These are phyloP conservation scores for Sesamia nonagrioides DNA, from an alignment of 1,140 invertebrate genomes.

Conservation along the genomic window DNA sequence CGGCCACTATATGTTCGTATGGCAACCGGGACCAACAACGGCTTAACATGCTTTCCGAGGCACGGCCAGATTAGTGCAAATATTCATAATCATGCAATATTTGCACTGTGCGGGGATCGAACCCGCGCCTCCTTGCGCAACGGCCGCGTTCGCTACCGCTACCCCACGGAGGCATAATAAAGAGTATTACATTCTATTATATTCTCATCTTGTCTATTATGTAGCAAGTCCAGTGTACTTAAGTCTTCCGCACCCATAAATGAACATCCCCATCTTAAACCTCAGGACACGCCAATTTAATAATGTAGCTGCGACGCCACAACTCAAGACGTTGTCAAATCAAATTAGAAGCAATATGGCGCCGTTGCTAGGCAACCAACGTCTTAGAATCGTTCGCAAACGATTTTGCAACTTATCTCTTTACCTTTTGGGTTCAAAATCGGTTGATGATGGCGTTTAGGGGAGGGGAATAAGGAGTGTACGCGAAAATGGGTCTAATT, in stretches of 20 bases:
- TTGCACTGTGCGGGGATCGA: no score
- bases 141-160: no score
- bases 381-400: constrained; percentile 60
- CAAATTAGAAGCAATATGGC: constrained; percentile 73
- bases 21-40: no score
- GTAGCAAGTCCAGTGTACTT: not conserved
- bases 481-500: constrained; percentile 8
- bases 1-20: no score
- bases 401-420: constrained; percentile 58
- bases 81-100: no score
- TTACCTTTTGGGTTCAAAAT: constrained; percentile 55
- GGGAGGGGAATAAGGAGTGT: constrained; percentile 18
- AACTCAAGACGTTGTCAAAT: constrained; percentile 79
- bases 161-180: no score
- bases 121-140: no score
- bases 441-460: constrained; percentile 1
- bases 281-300: constrained; percentile 76
- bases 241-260: not conserved
- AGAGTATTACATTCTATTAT: no score
- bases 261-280: constrained; percentile 54
- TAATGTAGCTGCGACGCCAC: constrained; percentile 73
- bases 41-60: no score
- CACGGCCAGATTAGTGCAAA: no score
- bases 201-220: not conserved
- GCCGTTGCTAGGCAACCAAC: constrained; percentile 70